Percentiles rank a stretch among this genome's conserved stretches.
These are phyloP conservation scores for Hoplias malabaricus DNA, from an alignment of 2,113 vertebrate species.

Conservation along the genomic window DNA sequence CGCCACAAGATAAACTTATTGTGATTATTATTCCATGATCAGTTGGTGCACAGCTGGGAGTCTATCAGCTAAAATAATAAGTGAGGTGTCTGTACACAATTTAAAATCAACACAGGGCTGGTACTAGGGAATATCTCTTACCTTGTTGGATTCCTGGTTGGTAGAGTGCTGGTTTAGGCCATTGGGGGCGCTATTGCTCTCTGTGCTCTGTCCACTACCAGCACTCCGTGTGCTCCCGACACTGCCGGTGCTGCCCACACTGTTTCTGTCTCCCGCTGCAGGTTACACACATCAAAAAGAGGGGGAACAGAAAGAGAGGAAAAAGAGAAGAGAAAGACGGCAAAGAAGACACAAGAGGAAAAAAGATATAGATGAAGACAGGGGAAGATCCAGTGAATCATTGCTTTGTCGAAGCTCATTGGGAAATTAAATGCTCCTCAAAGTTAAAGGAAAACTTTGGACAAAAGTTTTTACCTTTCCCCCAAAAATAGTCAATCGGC, in stretches of 20 bases:
- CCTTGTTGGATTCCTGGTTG: constrained; percentile 61
- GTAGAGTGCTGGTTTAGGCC: constrained; percentile 47
- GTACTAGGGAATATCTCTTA: constrained; percentile 12
- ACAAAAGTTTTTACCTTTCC: neutral
- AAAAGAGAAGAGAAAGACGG: neutral
- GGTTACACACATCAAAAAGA: neutral
- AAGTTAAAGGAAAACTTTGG: neutral
- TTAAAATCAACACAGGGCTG: neutral
- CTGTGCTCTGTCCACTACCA: constrained; percentile 91
- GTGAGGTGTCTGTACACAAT: too few species aligned
- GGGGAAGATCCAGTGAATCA: neutral
- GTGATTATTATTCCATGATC: neutral
- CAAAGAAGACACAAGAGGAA: neutral
- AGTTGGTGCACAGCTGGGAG: neutral
- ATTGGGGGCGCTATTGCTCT: constrained; percentile 78
- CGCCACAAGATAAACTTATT: neutral
- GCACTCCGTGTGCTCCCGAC: constrained; percentile 92
- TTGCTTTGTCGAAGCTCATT: too few species aligned
- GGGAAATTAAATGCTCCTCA: too few species aligned
- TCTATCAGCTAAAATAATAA: too few species aligned
- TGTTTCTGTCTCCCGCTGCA: constrained; percentile 90
- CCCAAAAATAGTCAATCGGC: neutral
- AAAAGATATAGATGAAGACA: neutral
- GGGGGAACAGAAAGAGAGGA: neutral
- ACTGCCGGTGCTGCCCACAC: constrained; percentile 89